These are phyloP conservation scores for Asarcornis scutulata DNA, from an alignment of 2,113 vertebrate species.

Conservation along the genomic window DNA sequence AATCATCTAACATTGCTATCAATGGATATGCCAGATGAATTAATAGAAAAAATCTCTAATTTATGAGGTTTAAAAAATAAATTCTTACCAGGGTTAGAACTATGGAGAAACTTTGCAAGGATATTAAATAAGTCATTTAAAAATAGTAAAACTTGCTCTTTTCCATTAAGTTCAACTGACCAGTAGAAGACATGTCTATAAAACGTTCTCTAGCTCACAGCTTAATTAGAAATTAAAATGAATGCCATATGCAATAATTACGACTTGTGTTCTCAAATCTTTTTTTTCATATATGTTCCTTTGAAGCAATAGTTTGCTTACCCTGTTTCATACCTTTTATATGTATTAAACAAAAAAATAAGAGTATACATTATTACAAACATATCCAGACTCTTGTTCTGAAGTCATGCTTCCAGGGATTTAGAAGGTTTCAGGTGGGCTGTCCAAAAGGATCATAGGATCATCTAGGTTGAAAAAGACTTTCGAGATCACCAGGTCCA, in stretches of 20 bases:
- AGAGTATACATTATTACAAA: not conserved
- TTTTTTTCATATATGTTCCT: not conserved
- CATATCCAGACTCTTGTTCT: not conserved
- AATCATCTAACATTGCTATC: not conserved
- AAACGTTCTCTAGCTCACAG: not conserved
- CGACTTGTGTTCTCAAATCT: not conserved
- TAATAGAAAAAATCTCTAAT: not conserved
- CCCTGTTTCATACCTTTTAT: not conserved
- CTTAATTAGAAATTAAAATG: constrained; percentile 1
- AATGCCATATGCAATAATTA: not conserved
- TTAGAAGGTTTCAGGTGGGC: not conserved
- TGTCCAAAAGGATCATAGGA: not conserved
- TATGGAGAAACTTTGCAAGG: not conserved
- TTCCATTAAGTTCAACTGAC: not conserved
- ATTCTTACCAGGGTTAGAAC: not conserved
- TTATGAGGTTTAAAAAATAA: not conserved
- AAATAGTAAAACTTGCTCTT: not conserved
- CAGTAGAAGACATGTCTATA: not conserved
- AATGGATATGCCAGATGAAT: not conserved
- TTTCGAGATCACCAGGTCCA: not conserved
- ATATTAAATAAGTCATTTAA: not conserved
- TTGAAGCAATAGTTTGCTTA: not conserved
- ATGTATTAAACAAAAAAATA: not conserved
- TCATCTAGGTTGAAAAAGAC: not conserved
- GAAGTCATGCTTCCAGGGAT: not conserved